These are phyloP conservation scores for Protobothrops mucrosquamatus DNA, from an alignment of 2,113 vertebrate species.

Conservation along the genomic window DNA sequence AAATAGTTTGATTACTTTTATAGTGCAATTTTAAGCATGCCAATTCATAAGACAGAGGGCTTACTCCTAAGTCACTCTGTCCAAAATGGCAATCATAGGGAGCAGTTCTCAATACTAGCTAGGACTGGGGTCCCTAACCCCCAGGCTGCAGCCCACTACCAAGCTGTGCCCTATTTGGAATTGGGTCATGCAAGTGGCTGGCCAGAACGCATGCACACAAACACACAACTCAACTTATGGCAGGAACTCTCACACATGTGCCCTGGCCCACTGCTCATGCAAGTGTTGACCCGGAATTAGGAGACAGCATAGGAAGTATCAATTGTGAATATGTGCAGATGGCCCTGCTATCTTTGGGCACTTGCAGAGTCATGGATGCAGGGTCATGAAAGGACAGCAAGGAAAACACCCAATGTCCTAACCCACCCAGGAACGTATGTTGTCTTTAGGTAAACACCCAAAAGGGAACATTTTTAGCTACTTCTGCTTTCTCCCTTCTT, in stretches of 20 bases:
- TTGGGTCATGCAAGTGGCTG: neutral
- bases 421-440: too few species aligned
- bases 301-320: too few species aligned
- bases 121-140: neutral
- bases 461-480: too few species aligned
- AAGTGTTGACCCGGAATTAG: neutral
- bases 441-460: too few species aligned
- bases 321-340: too few species aligned
- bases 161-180: neutral
- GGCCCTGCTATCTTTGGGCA: too few species aligned
- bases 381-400: too few species aligned
- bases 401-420: too few species aligned
- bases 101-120: neutral
- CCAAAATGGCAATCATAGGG: neutral
- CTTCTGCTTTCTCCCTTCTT: too few species aligned
- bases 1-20: neutral
- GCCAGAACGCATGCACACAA: neutral
- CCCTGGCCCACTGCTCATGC: neutral
- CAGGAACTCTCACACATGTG: neutral
- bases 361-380: too few species aligned
- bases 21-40: neutral
- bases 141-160: neutral
- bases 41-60: neutral
- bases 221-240: neutral
- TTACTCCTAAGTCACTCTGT: neutral